Conservation (phyloP, 2,888 invertebrate genomes). For the Subacronicta megacephala region DNA sequence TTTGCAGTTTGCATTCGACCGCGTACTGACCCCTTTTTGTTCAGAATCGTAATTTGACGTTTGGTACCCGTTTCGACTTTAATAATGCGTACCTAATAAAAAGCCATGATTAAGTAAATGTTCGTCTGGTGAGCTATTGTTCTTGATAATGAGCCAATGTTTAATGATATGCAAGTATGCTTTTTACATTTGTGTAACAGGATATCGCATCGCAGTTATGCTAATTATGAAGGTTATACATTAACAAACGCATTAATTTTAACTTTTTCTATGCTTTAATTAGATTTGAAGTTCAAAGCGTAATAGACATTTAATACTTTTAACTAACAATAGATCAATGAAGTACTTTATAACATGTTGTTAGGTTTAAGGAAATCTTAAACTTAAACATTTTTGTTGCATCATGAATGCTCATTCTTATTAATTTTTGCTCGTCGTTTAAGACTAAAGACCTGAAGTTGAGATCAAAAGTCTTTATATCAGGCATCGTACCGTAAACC, state of each 20-base stretch:
- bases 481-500: slow-evolving; percentile 50
- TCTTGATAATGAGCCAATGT: slow-evolving; percentile 75
- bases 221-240: slow-evolving; percentile 43
- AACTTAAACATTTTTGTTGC: too few relatives aligned
- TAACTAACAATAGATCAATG: background rate
- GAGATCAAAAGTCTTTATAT: slow-evolving; percentile 44
- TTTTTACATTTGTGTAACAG: slow-evolving; percentile 67
- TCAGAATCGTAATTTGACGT: slow-evolving; percentile 78
- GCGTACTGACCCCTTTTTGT: slow-evolving; percentile 78
- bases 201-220: slow-evolving; percentile 59
- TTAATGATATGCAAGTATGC: slow-evolving; percentile 68
- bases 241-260: slow-evolving; percentile 1
- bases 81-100: slow-evolving; percentile 81
- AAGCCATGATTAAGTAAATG: slow-evolving; percentile 81
- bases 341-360: background rate
- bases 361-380: background rate
- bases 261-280: background rate
- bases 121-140: slow-evolving; percentile 78
- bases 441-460: slow-evolving; percentile 10
- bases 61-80: slow-evolving; percentile 75
- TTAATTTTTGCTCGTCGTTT: background rate
- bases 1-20: slow-evolving; percentile 78
- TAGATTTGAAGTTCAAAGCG: background rate
- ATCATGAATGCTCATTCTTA: too few relatives aligned
- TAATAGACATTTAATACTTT: background rate